Conservation (phyloP, 2,797 vertebrate genomes). For the Semaprochilodus insignis region DNA sequence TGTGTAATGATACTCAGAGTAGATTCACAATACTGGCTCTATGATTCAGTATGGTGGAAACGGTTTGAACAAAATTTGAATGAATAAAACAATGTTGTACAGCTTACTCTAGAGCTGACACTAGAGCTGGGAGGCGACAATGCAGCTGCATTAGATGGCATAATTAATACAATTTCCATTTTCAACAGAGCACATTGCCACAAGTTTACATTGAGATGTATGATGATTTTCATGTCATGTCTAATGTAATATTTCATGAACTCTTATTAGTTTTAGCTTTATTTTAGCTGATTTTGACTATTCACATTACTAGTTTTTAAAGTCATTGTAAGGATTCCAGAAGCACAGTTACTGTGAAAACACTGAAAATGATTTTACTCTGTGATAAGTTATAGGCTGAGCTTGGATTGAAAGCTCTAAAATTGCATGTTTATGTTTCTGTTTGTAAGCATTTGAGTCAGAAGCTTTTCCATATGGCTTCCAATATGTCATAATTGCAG, state of each 20-base stretch:
- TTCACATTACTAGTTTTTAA: background rate
- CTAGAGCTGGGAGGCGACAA: too few species aligned
- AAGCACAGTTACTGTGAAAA: background rate
- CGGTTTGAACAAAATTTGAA: too few species aligned
- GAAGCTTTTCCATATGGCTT: background rate
- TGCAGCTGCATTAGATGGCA: too few species aligned
- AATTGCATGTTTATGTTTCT: background rate
- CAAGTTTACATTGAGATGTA: too few species aligned
- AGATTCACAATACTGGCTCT: too few species aligned
- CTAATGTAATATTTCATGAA: background rate
- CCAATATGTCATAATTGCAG: background rate
- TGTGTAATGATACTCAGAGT: too few species aligned
- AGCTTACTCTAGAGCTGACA: too few species aligned
- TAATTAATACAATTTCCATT: too few species aligned
- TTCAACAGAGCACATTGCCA: too few species aligned
- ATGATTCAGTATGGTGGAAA: too few species aligned
- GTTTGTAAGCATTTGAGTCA: background rate
- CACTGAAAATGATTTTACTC: background rate
- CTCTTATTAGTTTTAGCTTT: background rate
- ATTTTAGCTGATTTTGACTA: background rate
- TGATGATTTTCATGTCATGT: too few species aligned
- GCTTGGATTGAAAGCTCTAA: background rate
- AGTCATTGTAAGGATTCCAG: background rate
- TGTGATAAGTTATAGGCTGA: background rate
- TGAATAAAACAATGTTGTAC: too few species aligned